Base-by-base conservation (phyloP, 1,140 invertebrate genomes). In the Arctopsyche grandis region DNA sequence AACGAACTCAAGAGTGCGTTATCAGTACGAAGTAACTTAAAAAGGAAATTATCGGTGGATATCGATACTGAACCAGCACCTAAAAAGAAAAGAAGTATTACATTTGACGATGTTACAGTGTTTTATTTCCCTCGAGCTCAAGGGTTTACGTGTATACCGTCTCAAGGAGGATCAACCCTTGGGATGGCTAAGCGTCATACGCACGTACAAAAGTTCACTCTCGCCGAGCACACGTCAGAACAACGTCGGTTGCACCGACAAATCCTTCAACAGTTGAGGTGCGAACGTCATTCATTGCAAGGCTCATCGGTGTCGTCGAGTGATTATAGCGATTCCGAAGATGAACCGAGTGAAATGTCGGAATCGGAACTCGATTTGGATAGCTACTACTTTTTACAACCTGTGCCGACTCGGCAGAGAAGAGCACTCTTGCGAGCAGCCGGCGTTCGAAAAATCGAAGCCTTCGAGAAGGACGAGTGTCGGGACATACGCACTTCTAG, bases 121-220 rank as follows among this genome's bases (percentile, higher is more conserved):
- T 99, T 93, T 87, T 98, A 98, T 89, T 99, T 99, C 86, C 95
- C 95, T 0, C 88, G 98, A 84, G 91, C 95, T 58, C 98, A 99
- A 90, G 98, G 98, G n/a, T 99, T 99, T 87, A 96, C 96, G 14
- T 99, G 97, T 90, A 96, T 99, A 71, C 98, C 98, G 74, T 98
- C 97, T 70, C 95, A 97, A 89, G 98, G 97, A 46, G 97, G 97
- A 26, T 98, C 96, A 46, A 99, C 97, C 9, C 89, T 99, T 73
- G 98, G 97, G n/a, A 99, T 99, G 98, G 93, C 93, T 71, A 92
- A 93, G 78, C 91, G 92, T 77, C 98, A 99, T 85, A 92, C 92
- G 7, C 92, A 95, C 84, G 90, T 91, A 56, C 91, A 94, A 84
- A 91, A 93, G 73, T 89, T 91, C 80, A 88, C 94, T 9, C 84